Conservation (phyloP, 2,113 vertebrate genomes). For the Motacilla tschutschensis region DNA sequence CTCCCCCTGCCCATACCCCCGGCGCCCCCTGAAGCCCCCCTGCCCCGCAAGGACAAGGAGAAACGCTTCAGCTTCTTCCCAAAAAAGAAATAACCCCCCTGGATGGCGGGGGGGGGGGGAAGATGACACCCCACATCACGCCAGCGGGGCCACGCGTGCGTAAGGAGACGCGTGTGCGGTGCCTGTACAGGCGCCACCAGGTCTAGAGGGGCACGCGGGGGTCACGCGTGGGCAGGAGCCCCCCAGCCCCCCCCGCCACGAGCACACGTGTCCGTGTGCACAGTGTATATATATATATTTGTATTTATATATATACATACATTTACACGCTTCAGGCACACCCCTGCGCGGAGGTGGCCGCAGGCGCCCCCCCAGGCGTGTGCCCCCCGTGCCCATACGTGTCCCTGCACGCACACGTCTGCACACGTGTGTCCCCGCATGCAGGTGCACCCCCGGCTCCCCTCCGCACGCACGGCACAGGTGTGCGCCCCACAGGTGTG, state of each 20-base stretch:
- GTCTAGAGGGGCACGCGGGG: not conserved
- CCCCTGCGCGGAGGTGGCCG: fast-evolving
- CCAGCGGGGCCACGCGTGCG: not conserved
- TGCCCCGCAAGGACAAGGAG: conserved; percentile 83
- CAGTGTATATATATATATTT: not conserved
- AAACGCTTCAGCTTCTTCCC: conserved; percentile 90
- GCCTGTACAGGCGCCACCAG: not conserved
- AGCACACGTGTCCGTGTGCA: not conserved
- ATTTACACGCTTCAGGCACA: not conserved
- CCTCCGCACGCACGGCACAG: not conserved
- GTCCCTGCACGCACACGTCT: not conserved
- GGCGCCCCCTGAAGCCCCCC: conserved; percentile 55
- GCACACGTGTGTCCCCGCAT: conserved; percentile 4
- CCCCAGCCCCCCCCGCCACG: not conserved
- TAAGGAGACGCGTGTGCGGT: not conserved
- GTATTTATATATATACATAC: conserved; percentile 10
- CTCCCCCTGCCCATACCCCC: conserved; percentile 63
- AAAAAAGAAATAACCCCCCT: conserved; percentile 86
- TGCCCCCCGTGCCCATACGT: not conserved
- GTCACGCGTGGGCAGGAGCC: not conserved
- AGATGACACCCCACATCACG: not conserved
- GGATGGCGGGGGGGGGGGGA: not conserved
- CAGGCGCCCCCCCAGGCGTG: not conserved
- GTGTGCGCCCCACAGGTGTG: not conserved
- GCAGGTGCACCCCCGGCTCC: not conserved